Percentiles rank a stretch among this genome's conserved stretches.
These are phyloP conservation scores for Bellardia bayeri DNA, from an alignment of 2,888 invertebrate species.

Conservation along the genomic window DNA sequence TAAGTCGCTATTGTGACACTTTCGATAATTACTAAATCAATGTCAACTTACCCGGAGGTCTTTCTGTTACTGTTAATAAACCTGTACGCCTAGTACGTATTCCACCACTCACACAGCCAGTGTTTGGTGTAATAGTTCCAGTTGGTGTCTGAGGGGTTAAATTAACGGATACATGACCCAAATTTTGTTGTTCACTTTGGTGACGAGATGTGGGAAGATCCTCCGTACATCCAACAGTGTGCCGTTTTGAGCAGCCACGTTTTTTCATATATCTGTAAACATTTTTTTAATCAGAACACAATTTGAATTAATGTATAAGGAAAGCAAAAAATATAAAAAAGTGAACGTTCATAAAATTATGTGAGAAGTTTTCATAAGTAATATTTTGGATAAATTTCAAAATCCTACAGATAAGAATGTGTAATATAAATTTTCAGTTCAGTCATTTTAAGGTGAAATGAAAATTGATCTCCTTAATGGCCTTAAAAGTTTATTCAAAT, in stretches of 20 bases:
- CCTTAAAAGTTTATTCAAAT: too few relatives aligned
- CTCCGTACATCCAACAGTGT: slow-evolving; percentile 91
- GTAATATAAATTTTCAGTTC: too few relatives aligned
- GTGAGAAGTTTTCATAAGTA: too few relatives aligned
- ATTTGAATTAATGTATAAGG: too few relatives aligned
- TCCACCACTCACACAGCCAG: slow-evolving; percentile 76
- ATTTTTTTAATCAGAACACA: background rate
- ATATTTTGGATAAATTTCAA: too few relatives aligned
- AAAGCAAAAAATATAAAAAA: too few relatives aligned
- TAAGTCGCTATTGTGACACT: background rate
- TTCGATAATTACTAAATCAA: background rate
- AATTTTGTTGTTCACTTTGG: slow-evolving; percentile 70
- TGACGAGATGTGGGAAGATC: slow-evolving; percentile 85
- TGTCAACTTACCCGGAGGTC: slow-evolving; percentile 90
- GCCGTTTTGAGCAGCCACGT: slow-evolving; percentile 90
- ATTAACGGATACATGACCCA: slow-evolving; percentile 50
- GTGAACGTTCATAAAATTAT: too few relatives aligned
- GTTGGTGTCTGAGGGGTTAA: slow-evolving; percentile 52
- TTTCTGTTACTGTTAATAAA: slow-evolving; percentile 93
- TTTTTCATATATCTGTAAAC: slow-evolving; percentile 90
- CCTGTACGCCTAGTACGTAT: slow-evolving; percentile 92
- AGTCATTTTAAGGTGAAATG: too few relatives aligned
- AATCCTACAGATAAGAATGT: too few relatives aligned
- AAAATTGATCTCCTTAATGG: too few relatives aligned
- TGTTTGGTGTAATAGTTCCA: slow-evolving; percentile 73